Percentiles rank a stretch among this genome's conserved stretches.
Evolutionary conservation across 2,888 invertebrate genomes (phyloP).

Genomic region (Strigamia crassipes): DNA sequence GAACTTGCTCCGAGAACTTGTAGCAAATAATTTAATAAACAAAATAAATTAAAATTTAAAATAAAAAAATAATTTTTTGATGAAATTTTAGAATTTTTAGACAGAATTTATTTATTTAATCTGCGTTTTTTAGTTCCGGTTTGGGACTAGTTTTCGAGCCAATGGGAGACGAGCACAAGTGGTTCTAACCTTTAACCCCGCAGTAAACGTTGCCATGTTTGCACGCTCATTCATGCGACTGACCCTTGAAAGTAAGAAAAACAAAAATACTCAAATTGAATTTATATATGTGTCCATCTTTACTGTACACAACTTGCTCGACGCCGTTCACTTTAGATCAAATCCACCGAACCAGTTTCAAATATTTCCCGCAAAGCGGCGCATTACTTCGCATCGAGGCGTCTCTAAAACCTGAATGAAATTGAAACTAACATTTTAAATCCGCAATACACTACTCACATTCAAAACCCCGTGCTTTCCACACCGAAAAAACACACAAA

Average conservation of each 20-base stretch:
- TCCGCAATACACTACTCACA: not conserved
- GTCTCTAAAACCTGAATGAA: not conserved
- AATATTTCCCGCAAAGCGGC: too few species aligned
- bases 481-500: too few species aligned
- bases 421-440: not conserved
- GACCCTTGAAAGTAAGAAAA: constrained; percentile 8
- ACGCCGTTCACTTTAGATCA: too few species aligned
- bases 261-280: not conserved
- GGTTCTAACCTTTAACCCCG: not conserved
- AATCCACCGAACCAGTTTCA: too few species aligned
- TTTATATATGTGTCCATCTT: not conserved
- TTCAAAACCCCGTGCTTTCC: too few species aligned
- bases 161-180: not conserved
- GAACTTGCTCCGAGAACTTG: not conserved
- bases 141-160: not conserved
- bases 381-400: not conserved
- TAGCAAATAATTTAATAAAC: not conserved
- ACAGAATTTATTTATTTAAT: too few species aligned
- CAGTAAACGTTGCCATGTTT: not conserved
- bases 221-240: not conserved
- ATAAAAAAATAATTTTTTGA: not conserved
- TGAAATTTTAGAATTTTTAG: not conserved
- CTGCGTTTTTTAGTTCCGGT: not conserved
- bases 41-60: not conserved
- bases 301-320: not conserved